phyloP scores from a whole-genome alignment of 1,140 invertebrate species.

The Pinna nobilis region DNA sequence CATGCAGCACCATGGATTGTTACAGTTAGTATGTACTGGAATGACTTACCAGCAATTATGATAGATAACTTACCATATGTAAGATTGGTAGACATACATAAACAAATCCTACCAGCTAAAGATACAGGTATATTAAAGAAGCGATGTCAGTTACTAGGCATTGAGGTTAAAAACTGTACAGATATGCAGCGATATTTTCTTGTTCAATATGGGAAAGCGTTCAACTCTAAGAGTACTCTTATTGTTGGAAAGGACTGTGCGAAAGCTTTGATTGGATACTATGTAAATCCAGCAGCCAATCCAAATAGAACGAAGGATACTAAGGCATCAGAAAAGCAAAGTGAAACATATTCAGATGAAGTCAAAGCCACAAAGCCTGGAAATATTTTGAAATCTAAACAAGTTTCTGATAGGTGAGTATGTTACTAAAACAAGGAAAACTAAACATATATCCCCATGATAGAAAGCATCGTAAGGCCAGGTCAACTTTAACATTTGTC shows the following conservation, averaged over 20 bases:
- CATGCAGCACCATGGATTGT: slow-evolving; percentile 68
- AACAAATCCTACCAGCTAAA: slow-evolving; percentile 74
- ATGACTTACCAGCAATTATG: slow-evolving; percentile 72
- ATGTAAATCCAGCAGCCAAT: slow-evolving; percentile 65
- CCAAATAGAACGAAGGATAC: slow-evolving; percentile 45
- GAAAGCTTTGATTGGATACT: slow-evolving; percentile 69
- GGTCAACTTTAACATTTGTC: no score
- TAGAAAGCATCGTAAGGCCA: no score
- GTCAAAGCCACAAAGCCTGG: no score
- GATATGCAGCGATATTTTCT: slow-evolving; percentile 74
- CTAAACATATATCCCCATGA: no score
- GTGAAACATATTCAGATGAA: no score
- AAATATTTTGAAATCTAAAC: no score
- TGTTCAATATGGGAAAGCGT: slow-evolving; percentile 70
- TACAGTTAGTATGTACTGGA: slow-evolving; percentile 72
- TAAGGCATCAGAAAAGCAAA: no score
- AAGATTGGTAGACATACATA: slow-evolving; percentile 73
- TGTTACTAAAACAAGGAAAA: no score
- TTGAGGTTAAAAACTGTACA: slow-evolving; percentile 69
- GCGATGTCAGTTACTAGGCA: slow-evolving; percentile 70
- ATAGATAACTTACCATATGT: slow-evolving; percentile 69
- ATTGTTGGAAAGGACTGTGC: slow-evolving; percentile 71
- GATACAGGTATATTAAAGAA: slow-evolving; percentile 74
- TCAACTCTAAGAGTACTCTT: slow-evolving; percentile 72
- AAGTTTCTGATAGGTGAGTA: no score